A percentile compares a stretch with the other conserved stretches of the same genome.
phyloP scores from a whole-genome alignment of 2,113 vertebrate genomes.

The Sebastes fasciatus region DNA sequence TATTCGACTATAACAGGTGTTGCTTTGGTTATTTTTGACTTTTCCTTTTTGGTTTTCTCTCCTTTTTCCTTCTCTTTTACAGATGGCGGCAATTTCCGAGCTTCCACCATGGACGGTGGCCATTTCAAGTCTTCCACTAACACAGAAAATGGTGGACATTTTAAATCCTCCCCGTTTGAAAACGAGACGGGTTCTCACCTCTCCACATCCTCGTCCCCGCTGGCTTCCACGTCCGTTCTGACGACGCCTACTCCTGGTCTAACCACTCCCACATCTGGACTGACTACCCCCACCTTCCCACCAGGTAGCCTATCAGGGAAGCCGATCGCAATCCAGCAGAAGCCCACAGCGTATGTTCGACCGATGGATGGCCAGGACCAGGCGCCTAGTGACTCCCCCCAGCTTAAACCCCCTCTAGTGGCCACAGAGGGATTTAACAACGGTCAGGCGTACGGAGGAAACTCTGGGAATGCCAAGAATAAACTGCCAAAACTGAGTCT shows the following conservation, averaged over 20 bases:
- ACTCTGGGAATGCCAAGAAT: constrained; percentile 87
- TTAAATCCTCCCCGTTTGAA: constrained; percentile 86
- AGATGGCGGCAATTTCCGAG: constrained; percentile 71
- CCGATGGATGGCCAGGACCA: constrained; percentile 98
- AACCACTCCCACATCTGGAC: constrained; percentile 81
- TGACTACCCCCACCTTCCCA: constrained; percentile 90
- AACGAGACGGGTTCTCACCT: constrained; percentile 86
- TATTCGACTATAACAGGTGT: constrained; percentile 29
- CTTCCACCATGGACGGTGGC: constrained; percentile 76
- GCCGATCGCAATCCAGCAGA: constrained; percentile 90
- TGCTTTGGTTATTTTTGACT: constrained; percentile 14
- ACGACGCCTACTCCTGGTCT: constrained; percentile 79
- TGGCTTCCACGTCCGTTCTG: constrained; percentile 93
- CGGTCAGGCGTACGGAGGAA: constrained; percentile 87
- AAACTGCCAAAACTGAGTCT: constrained; percentile 96
- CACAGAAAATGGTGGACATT: constrained; percentile 86
- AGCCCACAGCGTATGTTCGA: constrained; percentile 93
- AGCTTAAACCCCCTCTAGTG: constrained; percentile 90
- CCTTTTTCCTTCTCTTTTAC: background rate
- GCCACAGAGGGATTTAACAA: constrained; percentile 88
- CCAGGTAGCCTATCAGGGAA: constrained; percentile 89
- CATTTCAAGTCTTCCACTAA: constrained; percentile 79
- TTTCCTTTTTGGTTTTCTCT: constrained; percentile 2
- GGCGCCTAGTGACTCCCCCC: constrained; percentile 90
- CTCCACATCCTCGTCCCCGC: constrained; percentile 82